These are phyloP conservation scores for Electrona antarctica DNA, from an alignment of 2,113 vertebrate genomes.

Conservation along the genomic window DNA sequence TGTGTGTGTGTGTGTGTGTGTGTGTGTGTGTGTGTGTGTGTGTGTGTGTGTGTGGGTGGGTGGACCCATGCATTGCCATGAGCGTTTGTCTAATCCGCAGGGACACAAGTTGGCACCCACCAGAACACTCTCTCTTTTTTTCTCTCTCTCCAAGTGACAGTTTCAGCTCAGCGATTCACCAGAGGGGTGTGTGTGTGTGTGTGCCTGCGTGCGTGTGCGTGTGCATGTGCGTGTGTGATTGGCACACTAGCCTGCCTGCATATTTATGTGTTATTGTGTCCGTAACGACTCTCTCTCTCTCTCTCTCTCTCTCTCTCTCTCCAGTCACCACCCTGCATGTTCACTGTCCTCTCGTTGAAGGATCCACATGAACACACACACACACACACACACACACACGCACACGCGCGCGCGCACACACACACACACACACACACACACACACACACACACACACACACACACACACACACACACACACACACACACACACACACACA, in stretches of 20 bases:
- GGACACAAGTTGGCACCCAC: slow-evolving; percentile 57
- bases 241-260: slow-evolving; percentile 32
- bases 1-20: slow-evolving; percentile 21
- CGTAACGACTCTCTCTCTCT: slow-evolving; percentile 39
- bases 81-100: slow-evolving; percentile 60
- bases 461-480: not conserved
- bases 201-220: slow-evolving; percentile 19
- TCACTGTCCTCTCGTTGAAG: slow-evolving; percentile 36
- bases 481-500: too few relatives aligned
- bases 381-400: slow-evolving; percentile 22
- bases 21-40: not conserved
- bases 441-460: too few relatives aligned
- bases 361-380: slow-evolving; percentile 40
- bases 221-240: slow-evolving; percentile 17
- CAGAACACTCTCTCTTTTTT: slow-evolving; percentile 38
- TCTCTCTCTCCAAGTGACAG: slow-evolving; percentile 54
- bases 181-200: not conserved
- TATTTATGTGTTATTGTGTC: slow-evolving; percentile 64
- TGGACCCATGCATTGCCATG: slow-evolving; percentile 37
- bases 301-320: slow-evolving; percentile 14
- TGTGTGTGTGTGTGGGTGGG: not conserved
- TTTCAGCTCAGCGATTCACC: slow-evolving; percentile 62
- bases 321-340: slow-evolving; percentile 26
- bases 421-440: not conserved
- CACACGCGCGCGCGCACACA: slow-evolving; percentile 20